Conservation (phyloP, 2,113 vertebrate genomes). For the Hemiprocne comata region DNA sequence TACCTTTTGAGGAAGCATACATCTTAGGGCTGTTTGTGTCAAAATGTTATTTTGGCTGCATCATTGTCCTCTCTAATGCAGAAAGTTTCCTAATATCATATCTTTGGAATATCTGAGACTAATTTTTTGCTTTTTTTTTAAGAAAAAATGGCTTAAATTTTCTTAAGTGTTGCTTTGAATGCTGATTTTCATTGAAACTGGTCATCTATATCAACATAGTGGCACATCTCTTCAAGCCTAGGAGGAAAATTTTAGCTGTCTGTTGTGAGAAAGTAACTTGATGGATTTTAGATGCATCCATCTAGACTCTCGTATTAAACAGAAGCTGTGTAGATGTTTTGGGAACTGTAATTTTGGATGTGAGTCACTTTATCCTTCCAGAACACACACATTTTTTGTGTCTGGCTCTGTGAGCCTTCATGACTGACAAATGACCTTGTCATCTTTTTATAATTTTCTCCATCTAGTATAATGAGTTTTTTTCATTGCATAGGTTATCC, state of each 20-base stretch:
- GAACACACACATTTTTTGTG: not conserved
- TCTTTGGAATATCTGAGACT: not conserved
- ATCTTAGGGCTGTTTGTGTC: not conserved
- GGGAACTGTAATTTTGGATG: not conserved
- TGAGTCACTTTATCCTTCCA: not conserved
- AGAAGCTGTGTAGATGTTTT: not conserved
- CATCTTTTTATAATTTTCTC: not conserved
- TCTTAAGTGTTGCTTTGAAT: not conserved
- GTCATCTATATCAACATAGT: not conserved
- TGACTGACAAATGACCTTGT: not conserved
- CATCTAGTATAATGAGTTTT: not conserved
- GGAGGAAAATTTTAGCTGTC: not conserved
- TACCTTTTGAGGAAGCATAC: not conserved
- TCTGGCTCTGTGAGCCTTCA: not conserved
- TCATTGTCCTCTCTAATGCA: not conserved
- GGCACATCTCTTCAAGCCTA: not conserved
- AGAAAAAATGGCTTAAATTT: not conserved
- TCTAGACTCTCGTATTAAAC: not conserved
- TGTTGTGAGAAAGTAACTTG: not conserved
- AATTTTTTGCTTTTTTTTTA: not conserved
- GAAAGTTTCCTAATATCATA: not conserved
- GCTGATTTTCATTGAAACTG: not conserved
- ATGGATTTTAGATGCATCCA: not conserved
- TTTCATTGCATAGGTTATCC: not conserved
- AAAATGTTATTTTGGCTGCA: not conserved